A percentile compares a stretch with the other conserved stretches of the same genome.
These are phyloP conservation scores for Aphelinus atriplicis DNA, from an alignment of 1,140 invertebrate genomes.

Conservation along the genomic window DNA sequence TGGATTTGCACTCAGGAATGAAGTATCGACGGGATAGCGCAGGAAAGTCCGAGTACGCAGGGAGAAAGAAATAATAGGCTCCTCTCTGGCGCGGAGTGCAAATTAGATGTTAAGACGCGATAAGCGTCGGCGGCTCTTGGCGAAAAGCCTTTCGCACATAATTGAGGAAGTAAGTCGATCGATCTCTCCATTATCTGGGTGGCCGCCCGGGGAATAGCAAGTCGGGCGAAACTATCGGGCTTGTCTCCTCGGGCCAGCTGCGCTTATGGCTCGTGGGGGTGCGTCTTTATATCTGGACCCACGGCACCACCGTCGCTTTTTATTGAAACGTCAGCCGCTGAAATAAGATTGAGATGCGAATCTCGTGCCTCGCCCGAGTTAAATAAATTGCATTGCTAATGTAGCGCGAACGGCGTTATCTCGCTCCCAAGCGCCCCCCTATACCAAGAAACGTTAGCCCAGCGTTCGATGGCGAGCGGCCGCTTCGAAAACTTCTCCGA, in stretches of 20 bases:
- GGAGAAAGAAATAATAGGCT: constrained; percentile 2
- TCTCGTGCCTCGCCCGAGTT: constrained; percentile 40
- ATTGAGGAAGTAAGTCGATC: constrained; percentile 39
- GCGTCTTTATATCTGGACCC: constrained; percentile 46
- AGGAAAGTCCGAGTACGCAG: neutral
- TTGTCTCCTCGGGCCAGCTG: neutral
- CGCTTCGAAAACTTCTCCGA: neutral
- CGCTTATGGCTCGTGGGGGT: constrained; percentile 5
- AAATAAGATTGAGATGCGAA: constrained; percentile 43
- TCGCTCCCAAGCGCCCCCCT: constrained; percentile 18
- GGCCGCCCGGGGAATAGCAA: constrained; percentile 25
- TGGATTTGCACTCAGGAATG: neutral
- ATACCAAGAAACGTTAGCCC: neutral
- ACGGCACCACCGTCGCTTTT: constrained; percentile 17
- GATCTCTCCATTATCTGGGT: constrained; percentile 36
- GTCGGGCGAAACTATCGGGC: constrained; percentile 14
- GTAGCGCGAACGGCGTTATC: constrained; percentile 38
- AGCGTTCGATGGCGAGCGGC: neutral
- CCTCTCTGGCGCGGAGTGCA: neutral
- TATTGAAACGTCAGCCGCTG: constrained; percentile 6
- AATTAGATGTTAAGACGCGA: constrained; percentile 36
- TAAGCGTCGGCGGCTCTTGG: neutral
- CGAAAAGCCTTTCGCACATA: constrained; percentile 31
- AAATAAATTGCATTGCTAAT: constrained; percentile 51
- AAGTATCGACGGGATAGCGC: neutral